phyloP scores from a whole-genome alignment of 1,140 invertebrate genomes.

The Euborellia annulipes region DNA sequence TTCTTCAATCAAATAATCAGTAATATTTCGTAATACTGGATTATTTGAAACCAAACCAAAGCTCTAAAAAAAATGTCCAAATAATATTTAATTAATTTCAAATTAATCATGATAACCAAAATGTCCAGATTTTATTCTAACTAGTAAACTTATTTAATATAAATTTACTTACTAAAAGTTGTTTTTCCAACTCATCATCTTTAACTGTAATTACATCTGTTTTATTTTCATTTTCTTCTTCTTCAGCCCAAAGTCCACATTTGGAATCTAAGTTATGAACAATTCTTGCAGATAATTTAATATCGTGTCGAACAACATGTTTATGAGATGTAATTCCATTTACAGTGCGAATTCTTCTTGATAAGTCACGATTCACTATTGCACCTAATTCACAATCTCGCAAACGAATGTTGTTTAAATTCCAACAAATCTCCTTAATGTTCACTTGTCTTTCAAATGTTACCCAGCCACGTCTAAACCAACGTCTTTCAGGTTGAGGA shows the following conservation, averaged over 20 bases:
- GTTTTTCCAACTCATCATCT: too few species aligned
- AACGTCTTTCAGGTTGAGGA: slow-evolving; percentile 85
- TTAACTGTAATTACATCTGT: slow-evolving; percentile 6
- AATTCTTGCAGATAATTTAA: slow-evolving; percentile 87
- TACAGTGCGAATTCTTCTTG: slow-evolving; percentile 77
- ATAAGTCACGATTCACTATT: slow-evolving; percentile 87
- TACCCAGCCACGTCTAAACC: slow-evolving; percentile 94
- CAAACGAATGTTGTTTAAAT: slow-evolving; percentile 85
- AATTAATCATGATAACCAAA: too few species aligned
- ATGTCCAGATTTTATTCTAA: too few species aligned
- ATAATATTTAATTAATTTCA: not conserved
- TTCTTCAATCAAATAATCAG: slow-evolving; percentile 96
- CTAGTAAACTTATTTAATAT: too few species aligned
- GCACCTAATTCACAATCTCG: slow-evolving; percentile 85
- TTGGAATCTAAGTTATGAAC: slow-evolving; percentile 83
- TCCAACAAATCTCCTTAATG: slow-evolving; percentile 99
- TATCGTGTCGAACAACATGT: slow-evolving; percentile 77
- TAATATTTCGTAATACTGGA: slow-evolving; percentile 92
- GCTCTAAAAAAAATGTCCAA: slow-evolving; percentile 25
- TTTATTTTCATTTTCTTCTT: slow-evolving; percentile 31
- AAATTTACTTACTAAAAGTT: too few species aligned
- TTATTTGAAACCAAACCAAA: slow-evolving; percentile 81
- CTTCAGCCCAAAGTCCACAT: slow-evolving; percentile 57
- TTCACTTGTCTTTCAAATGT: slow-evolving; percentile 94
- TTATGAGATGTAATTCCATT: slow-evolving; percentile 88